Conservation (phyloP, 1,140 invertebrate species). For the Elymnias hypermnestra region DNA sequence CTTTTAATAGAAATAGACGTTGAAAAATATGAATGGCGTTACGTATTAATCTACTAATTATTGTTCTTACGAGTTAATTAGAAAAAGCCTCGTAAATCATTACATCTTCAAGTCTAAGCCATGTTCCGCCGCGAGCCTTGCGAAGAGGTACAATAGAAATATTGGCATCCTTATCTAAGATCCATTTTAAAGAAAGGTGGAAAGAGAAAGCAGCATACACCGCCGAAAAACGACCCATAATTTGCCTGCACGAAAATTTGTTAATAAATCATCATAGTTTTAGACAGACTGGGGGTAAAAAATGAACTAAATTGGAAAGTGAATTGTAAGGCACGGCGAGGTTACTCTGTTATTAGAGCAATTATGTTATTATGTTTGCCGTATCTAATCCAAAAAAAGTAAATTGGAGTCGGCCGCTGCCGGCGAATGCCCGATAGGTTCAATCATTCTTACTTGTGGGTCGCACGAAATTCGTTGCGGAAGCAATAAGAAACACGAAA, state of each 20-base stretch:
- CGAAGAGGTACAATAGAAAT: conserved; percentile 53
- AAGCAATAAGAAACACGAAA: conserved; percentile 75
- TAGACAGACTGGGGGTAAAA: conserved; percentile 70
- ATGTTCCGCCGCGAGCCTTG: conserved; percentile 46
- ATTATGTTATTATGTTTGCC: conserved; percentile 75
- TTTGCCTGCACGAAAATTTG: conserved; percentile 74
- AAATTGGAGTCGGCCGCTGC: conserved; percentile 73
- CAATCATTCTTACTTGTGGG: conserved; percentile 71
- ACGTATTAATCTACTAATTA: conserved; percentile 73
- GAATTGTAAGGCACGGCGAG: conserved; percentile 72
- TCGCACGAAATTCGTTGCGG: conserved; percentile 75
- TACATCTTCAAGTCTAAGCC: conserved; percentile 45
- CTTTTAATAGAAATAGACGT: conserved; percentile 50
- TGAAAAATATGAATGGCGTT: conserved; percentile 56
- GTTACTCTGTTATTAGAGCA: conserved; percentile 71
- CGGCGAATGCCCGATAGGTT: conserved; percentile 69
- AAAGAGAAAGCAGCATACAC: conserved; percentile 46
- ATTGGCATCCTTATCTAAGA: conserved; percentile 48
- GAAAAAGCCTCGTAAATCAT: conserved; percentile 67
- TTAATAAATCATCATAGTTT: conserved; percentile 76
- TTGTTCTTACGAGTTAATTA: conserved; percentile 64
- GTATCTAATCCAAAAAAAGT: conserved; percentile 74
- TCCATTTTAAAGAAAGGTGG: conserved; percentile 24
- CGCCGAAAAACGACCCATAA: conserved; percentile 58
- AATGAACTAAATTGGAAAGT: conserved; percentile 75